Evolutionary conservation across 2,113 vertebrate species (phyloP), one percentile per base, ranked within the genome.

Genomic region (Pongo abelii): DNA sequence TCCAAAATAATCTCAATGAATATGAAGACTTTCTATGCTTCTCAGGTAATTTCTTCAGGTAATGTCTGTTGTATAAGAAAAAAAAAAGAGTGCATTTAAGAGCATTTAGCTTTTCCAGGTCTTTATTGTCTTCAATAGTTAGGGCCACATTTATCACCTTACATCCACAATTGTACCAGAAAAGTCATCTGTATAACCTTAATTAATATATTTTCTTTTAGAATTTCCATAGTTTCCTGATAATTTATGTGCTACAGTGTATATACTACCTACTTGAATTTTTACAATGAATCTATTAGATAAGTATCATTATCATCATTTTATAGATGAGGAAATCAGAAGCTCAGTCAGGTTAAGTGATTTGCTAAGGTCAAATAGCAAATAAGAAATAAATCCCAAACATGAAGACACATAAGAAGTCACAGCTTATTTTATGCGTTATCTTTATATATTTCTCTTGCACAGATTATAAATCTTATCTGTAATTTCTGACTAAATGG

Each of bases 291-390:
- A 11, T 16, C 30, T 88, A 5, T 89, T 11, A 67, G 35, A 43
- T 43, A 84, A 80, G 18, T 69, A 85, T 89, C 57, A 85, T 92
- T 92, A 89, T 85, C 22, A 17, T 85, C 4, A 79, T 30, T 75
- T 77, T 92, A 80, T 2, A 85, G 25, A 30, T 74, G 32, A 91
- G 64, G 67, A 78, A 72, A 57, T 50, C 59, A 38, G 57, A 48
- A 25, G 27, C 9, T 92, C 23, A 55, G 16, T 77, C 9, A 95
- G 35, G n/a, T 90, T 95, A 52, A 79, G 20, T 64, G 48, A 79
- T 40, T 93, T 94, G 46, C 30, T 94, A 84, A 92, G 8, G 59
- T 91, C 67, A 94, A 91, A 83, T 23, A n/a, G 18, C 6, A 85
- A 86, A 14, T 83, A 55, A 81, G 20, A 59, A 87, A n/a, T 90